A percentile compares a stretch with the other conserved stretches of the same genome.
phyloP scores from a whole-genome alignment of 2,797 vertebrate species.

The Liasis olivaceus region DNA sequence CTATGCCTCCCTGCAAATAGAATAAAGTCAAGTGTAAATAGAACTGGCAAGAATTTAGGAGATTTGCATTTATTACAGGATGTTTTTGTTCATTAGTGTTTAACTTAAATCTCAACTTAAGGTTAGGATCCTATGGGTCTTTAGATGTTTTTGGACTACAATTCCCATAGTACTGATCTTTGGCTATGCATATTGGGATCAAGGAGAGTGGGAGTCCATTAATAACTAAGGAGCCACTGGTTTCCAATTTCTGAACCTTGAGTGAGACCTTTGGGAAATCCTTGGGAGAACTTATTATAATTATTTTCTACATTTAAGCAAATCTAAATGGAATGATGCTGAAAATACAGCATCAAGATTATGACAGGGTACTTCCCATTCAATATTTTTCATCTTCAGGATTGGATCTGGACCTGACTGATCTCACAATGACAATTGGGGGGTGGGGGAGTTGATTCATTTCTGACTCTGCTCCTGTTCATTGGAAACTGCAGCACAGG shows the following conservation, averaged over 20 bases:
- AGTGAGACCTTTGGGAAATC: background rate
- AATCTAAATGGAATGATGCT: background rate
- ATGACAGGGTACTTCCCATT: background rate
- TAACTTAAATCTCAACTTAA: background rate
- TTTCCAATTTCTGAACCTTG: background rate
- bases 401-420: background rate
- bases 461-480: background rate
- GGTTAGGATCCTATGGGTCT: background rate
- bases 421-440: background rate
- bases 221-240: background rate
- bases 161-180: background rate
- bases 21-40: background rate
- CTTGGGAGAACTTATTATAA: background rate
- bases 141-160: background rate
- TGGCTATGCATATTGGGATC: background rate
- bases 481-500: background rate
- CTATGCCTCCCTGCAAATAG: slow-evolving; percentile 5
- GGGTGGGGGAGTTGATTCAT: background rate
- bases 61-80: background rate
- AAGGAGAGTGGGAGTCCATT: background rate
- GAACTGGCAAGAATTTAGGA: background rate
- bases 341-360: background rate
- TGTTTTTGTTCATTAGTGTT: background rate
- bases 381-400: background rate
- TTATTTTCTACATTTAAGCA: background rate